Percentiles rank a stretch among this genome's conserved stretches.
These are phyloP conservation scores for Ovis canadensis DNA, from an alignment of 2,113 vertebrate genomes.

Conservation along the genomic window DNA sequence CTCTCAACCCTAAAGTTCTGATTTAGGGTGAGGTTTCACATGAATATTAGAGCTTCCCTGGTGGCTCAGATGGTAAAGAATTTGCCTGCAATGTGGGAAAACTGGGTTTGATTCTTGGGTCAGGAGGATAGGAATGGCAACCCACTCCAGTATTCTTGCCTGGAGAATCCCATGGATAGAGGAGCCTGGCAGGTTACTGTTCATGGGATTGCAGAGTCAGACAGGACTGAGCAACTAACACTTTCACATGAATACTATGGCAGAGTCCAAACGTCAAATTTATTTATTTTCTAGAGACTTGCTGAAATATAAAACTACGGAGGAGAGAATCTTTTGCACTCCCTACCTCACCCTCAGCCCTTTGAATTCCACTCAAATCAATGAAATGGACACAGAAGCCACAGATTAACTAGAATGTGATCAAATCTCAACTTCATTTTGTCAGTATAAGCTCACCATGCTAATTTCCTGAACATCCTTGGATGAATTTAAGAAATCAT, in stretches of 20 bases:
- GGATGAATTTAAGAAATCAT: background rate
- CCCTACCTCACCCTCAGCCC: background rate
- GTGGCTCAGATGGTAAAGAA: background rate
- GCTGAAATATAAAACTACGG: background rate
- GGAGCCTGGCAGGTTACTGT: background rate
- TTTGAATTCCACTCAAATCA: background rate
- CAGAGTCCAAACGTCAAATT: background rate
- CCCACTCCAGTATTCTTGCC: background rate
- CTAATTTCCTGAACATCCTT: background rate
- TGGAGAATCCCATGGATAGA: background rate
- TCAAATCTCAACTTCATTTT: background rate
- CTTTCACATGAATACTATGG: background rate
- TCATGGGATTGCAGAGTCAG: background rate
- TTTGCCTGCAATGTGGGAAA: background rate
- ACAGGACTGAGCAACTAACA: background rate
- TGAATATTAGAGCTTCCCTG: background rate
- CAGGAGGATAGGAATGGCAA: background rate
- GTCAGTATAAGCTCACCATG: background rate
- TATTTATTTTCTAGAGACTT: background rate
- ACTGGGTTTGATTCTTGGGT: background rate
- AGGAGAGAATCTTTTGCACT: background rate
- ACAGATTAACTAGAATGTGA: background rate
- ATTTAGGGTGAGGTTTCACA: background rate
- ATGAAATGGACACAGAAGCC: background rate
- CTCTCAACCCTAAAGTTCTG: background rate